phyloP scores from a whole-genome alignment of 2,113 vertebrate species.

The Pogonocichla stellata region DNA sequence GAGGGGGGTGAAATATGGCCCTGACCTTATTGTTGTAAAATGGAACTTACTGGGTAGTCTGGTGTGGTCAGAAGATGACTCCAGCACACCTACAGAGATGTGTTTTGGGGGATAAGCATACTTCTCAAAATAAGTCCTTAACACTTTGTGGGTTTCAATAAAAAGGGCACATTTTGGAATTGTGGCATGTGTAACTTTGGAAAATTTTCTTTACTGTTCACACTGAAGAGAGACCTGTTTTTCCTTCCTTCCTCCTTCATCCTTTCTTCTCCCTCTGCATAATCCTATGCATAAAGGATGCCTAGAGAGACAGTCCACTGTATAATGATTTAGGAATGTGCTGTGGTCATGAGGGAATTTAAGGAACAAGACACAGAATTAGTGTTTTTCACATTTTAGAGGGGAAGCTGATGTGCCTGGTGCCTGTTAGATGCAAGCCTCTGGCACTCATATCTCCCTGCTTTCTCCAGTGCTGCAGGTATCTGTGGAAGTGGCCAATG shows the following conservation, averaged over 20 bases:
- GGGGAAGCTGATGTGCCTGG: background rate
- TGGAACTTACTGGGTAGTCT: background rate
- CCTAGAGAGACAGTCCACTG: background rate
- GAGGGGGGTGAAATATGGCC: background rate
- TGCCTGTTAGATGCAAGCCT: background rate
- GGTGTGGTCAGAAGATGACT: accelerated
- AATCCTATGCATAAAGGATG: background rate
- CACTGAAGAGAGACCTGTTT: background rate
- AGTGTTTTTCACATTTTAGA: background rate
- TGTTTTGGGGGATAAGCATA: background rate
- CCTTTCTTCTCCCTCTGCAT: background rate
- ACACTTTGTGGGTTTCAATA: background rate
- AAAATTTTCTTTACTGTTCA: background rate
- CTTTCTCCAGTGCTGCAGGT: background rate
- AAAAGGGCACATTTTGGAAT: background rate
- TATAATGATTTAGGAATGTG: accelerated
- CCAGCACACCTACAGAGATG: too few species aligned
- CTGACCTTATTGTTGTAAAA: background rate
- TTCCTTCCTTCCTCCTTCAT: background rate
- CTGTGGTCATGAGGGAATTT: background rate
- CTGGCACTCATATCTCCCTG: background rate
- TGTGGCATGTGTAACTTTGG: background rate
- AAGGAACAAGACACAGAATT: background rate
- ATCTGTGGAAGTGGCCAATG: accelerated
- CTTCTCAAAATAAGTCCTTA: background rate